Base-by-base conservation (phyloP, 2,797 vertebrate species). In the Arrhamphus sclerolepis region DNA sequence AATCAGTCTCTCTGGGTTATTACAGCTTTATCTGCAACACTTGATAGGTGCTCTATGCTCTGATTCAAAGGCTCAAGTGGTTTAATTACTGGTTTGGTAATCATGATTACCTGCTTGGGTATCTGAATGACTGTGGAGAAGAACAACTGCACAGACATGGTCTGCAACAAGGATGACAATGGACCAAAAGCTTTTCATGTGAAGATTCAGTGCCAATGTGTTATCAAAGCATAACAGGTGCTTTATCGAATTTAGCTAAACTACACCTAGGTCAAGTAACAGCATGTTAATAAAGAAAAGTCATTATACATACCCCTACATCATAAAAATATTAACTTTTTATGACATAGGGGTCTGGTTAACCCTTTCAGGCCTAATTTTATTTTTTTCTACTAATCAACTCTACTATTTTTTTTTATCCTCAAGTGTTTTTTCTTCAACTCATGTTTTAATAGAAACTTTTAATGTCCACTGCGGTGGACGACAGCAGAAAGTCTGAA, bases 41-140 rank as follows among this genome's bases (percentile, higher is more conserved):
- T 59, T 70, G n/a, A 66, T 48, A 51, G 10, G 16, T 75, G 31
- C 44, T 60, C 11, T 7, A 4, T 24, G 22, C 22, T 60, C 26
- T 49, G 18, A 67, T 44, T 52, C 16, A 62, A 60, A 31, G 26
- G 39, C 52, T 62, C 31, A 52, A 62, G 50, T 40, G 56, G 19
- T 72, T 57, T 66, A 63, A 70, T 74, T 57, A 38, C 31, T 66
- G 66, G 46, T 64, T 78, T 72, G 47, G 47, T 74, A 62, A 75
- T 78, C 55, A 83, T 58, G 70, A 73, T 82, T 63, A 40, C 7
- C 20, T 38, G 40, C 72, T 75, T 58, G 67, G 19, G 56, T 22
- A 56, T 22, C 29, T 66, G 55, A 72, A 64, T 57, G 44, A 49
- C 54, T 53, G 26, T 47, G 13, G 50, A 46, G 48, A 34, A 62